These are phyloP conservation scores for Patella caerulea DNA, from an alignment of 2,888 invertebrate genomes.

Conservation along the genomic window DNA sequence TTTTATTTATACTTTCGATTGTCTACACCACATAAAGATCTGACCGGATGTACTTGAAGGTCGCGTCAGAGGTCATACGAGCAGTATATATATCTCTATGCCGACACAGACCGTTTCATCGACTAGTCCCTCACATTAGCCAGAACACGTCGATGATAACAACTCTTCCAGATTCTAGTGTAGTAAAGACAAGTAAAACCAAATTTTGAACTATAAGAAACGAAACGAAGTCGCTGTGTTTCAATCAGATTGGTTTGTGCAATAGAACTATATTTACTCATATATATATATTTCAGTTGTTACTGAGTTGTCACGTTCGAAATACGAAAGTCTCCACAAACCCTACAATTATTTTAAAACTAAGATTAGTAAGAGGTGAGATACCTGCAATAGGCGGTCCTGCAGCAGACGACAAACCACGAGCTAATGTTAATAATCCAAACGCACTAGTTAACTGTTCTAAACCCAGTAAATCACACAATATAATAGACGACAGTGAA, in stretches of 20 bases:
- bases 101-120: too few species aligned
- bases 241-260: too few species aligned
- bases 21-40: too few species aligned
- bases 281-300: not conserved
- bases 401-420: constrained; percentile 93
- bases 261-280: not conserved
- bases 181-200: too few species aligned
- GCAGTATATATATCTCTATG: too few species aligned
- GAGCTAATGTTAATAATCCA: constrained; percentile 93
- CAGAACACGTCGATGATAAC: too few species aligned
- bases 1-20: too few species aligned
- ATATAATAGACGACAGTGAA: constrained; percentile 96
- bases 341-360: not conserved
- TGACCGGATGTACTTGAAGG: too few species aligned
- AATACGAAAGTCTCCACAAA: not conserved
- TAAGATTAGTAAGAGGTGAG: constrained; percentile 17
- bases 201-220: too few species aligned
- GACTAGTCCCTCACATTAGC: too few species aligned
- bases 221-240: not conserved
- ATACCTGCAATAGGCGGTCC: constrained; percentile 86
- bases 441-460: constrained; percentile 97
- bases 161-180: too few species aligned
- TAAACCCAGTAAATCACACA: constrained; percentile 94
- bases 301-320: not conserved
- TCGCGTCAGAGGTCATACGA: too few species aligned